A percentile compares a stretch with the other conserved stretches of the same genome.
Conservation (phyloP, 2,113 vertebrate species). For the Notothenia coriiceps region DNA sequence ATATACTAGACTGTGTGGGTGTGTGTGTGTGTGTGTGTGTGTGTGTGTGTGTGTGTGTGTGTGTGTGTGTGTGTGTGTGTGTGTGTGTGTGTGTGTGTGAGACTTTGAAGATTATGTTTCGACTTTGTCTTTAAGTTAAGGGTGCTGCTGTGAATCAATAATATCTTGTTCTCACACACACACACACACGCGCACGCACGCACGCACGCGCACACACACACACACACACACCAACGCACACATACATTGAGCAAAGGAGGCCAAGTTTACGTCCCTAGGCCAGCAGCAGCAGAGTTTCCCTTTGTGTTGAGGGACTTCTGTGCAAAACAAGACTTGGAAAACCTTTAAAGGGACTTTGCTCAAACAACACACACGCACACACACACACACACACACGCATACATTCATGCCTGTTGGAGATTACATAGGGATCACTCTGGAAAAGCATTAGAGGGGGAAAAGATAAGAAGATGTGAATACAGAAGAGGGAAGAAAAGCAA, state of each 20-base stretch:
- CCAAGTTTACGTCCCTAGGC: constrained; percentile 7
- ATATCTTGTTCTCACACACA: too few species aligned
- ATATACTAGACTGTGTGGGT: background rate
- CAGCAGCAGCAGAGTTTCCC: constrained; percentile 34
- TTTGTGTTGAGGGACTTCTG: constrained; percentile 52
- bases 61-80: background rate
- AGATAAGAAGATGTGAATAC: constrained; percentile 1
- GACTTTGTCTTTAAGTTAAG: too few species aligned
- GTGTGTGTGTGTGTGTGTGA: background rate
- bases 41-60: background rate
- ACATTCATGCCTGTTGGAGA: constrained; percentile 9
- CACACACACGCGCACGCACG: constrained; percentile 12
- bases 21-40: background rate
- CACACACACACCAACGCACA: constrained; percentile 8
- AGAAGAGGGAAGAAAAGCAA: background rate
- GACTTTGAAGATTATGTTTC: too few species aligned
- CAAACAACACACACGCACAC: constrained; percentile 7
- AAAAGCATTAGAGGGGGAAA: constrained; percentile 16
- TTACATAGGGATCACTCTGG: constrained; percentile 5
- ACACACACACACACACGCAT: background rate
- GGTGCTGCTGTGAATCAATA: too few species aligned
- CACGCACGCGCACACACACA: background rate
- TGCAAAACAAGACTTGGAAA: constrained; percentile 56
- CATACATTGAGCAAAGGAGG: constrained; percentile 21
- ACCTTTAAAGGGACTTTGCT: constrained; percentile 47